phyloP scores from a whole-genome alignment of 2,113 vertebrate genomes.

The Arvicanthis niloticus region DNA sequence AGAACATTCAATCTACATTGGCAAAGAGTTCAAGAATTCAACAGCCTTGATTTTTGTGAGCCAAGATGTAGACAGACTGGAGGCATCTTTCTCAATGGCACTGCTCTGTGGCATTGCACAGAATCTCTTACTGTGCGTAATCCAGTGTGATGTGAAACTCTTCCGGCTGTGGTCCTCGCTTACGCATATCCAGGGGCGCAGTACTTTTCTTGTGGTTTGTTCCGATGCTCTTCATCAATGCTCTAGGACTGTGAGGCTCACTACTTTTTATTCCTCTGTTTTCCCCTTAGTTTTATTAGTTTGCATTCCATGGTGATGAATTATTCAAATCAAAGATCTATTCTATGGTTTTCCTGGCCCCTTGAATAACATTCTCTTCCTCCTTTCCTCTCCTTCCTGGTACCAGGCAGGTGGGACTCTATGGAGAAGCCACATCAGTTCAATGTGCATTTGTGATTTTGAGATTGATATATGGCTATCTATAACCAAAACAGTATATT shows the following conservation, averaged over 20 bases:
- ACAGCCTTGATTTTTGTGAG: slow-evolving; percentile 75
- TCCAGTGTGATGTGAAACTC: slow-evolving; percentile 79
- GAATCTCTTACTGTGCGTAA: slow-evolving; percentile 75
- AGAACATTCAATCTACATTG: slow-evolving; percentile 42
- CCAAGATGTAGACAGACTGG: slow-evolving; percentile 63
- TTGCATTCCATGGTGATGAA: slow-evolving; percentile 66
- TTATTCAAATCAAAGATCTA: slow-evolving; percentile 50
- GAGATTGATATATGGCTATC: background rate
- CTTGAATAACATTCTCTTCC: slow-evolving; percentile 1
- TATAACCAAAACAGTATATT: background rate
- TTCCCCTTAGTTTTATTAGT: slow-evolving; percentile 65
- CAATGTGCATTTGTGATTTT: background rate
- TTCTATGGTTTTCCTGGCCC: slow-evolving; percentile 23
- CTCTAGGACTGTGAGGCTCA: slow-evolving; percentile 79
- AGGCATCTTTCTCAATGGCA: slow-evolving; percentile 81
- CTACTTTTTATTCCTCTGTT: slow-evolving; percentile 72
- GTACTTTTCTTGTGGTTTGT: slow-evolving; percentile 87
- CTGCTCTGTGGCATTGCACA: slow-evolving; percentile 75
- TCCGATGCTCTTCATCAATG: slow-evolving; percentile 80
- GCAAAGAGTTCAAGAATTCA: slow-evolving; percentile 68
- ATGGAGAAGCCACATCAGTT: background rate
- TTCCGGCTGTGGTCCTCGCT: slow-evolving; percentile 76
- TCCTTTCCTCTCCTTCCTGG: background rate
- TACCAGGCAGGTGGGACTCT: background rate
- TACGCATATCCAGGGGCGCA: slow-evolving; percentile 80